phyloP scores from a whole-genome alignment of 2,797 vertebrate species.

The Taeniopygia guttata region DNA sequence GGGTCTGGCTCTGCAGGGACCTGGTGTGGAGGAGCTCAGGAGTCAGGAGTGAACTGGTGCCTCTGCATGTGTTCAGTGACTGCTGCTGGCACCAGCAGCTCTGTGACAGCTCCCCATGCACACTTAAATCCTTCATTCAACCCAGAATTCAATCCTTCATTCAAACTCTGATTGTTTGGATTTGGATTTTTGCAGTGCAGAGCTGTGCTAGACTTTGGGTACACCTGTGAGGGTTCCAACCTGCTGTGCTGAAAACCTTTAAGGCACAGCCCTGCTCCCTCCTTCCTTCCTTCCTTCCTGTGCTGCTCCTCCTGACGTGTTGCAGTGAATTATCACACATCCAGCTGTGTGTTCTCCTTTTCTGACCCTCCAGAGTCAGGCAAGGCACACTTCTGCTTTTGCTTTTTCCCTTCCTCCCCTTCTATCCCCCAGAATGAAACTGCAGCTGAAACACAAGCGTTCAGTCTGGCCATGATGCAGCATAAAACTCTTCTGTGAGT shows the following conservation, averaged over 20 bases:
- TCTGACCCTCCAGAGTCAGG: accelerated
- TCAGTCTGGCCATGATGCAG: background rate
- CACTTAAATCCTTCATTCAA: accelerated
- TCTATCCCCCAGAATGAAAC: background rate
- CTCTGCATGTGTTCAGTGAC: accelerated
- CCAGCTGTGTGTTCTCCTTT: background rate
- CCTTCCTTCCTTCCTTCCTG: background rate
- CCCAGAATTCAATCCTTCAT: background rate
- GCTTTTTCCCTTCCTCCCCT: background rate
- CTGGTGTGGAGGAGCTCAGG: background rate
- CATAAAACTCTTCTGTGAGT: background rate
- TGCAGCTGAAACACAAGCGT: background rate
- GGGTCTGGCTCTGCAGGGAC: background rate
- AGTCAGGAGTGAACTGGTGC: background rate
- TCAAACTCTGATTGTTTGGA: accelerated
- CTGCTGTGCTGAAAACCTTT: background rate
- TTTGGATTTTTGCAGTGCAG: background rate
- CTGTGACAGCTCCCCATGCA: accelerated
- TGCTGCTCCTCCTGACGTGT: background rate
- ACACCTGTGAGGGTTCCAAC: background rate
- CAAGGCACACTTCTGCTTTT: background rate
- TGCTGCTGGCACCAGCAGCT: accelerated
- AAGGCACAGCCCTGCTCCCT: background rate
- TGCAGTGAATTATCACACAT: background rate
- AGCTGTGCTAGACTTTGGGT: accelerated